phyloP scores from a whole-genome alignment of 2,797 vertebrate genomes.

The Rachycentron canadum region DNA sequence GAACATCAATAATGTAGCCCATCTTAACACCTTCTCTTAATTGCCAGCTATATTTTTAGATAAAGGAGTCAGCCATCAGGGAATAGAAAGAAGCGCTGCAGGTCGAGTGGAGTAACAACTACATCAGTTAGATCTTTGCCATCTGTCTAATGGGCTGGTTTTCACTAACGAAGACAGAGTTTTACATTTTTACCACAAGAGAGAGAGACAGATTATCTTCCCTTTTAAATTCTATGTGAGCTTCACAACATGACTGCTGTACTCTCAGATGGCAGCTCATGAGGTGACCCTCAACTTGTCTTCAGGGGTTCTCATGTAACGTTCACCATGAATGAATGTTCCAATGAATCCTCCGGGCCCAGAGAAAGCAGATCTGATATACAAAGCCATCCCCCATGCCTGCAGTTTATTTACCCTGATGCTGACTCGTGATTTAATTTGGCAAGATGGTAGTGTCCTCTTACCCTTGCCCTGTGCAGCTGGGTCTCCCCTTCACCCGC shows the following conservation, averaged over 20 bases:
- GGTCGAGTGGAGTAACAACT: constrained; percentile 13
- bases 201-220: background rate
- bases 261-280: constrained; percentile 39
- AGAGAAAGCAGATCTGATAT: constrained; percentile 49
- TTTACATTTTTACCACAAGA: background rate
- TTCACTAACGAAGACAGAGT: constrained; percentile 17
- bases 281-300: constrained; percentile 47
- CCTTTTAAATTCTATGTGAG: constrained; percentile 12
- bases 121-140: constrained; percentile 28
- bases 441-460: constrained; percentile 66
- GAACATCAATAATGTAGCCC: constrained; percentile 42
- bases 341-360: constrained; percentile 51
- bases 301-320: constrained; percentile 42
- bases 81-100: constrained; percentile 25
- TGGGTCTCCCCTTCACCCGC: constrained; percentile 26
- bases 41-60: constrained; percentile 64
- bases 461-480: constrained; percentile 56
- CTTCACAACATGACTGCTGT: constrained; percentile 29
- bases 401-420: constrained; percentile 55
- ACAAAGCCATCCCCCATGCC: constrained; percentile 40
- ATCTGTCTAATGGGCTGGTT: constrained; percentile 23
- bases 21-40: constrained; percentile 46
- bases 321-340: constrained; percentile 68
- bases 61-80: constrained; percentile 16
- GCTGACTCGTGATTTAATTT: constrained; percentile 67